These are phyloP conservation scores for Bradypodion ventrale DNA, from an alignment of 2,797 vertebrate species.

Conservation along the genomic window DNA sequence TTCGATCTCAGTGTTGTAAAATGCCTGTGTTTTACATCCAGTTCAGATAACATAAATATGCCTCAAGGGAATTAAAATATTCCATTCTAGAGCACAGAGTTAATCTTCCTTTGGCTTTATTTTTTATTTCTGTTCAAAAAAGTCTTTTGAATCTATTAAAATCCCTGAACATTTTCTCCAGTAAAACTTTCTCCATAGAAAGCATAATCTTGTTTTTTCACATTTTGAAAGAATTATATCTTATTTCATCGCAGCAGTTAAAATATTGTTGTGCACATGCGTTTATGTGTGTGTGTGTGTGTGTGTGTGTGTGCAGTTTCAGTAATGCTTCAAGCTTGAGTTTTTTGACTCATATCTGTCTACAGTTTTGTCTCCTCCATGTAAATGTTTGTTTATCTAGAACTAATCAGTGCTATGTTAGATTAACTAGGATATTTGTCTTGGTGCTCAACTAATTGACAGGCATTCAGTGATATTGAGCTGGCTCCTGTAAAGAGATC, in stretches of 20 bases:
- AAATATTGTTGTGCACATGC: conserved; percentile 1
- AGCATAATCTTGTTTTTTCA: background rate
- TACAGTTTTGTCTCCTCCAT: conserved; percentile 4
- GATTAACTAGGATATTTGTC: conserved; percentile 66
- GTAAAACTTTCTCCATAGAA: background rate
- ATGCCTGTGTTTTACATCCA: too few species aligned
- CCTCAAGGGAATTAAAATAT: too few species aligned
- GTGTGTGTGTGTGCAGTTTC: too few species aligned
- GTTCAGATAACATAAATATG: too few species aligned
- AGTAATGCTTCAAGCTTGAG: background rate
- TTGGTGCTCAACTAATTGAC: conserved; percentile 60
- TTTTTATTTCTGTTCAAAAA: background rate
- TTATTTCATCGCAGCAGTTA: background rate
- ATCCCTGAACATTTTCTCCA: background rate
- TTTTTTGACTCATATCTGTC: background rate
- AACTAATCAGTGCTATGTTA: conserved; percentile 63
- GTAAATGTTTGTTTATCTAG: conserved; percentile 44
- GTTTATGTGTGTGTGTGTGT: too few species aligned
- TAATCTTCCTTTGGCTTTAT: background rate
- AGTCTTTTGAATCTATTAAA: background rate
- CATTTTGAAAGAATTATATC: background rate
- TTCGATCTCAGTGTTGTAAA: too few species aligned
- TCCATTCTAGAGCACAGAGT: too few species aligned
- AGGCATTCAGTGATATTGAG: conserved; percentile 50
- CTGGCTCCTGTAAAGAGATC: conserved; percentile 66